Evolutionary conservation across 2,888 invertebrate species (phyloP), one percentile per base, ranked within the genome.

Genomic region (Diaprepes abbreviatus): DNA sequence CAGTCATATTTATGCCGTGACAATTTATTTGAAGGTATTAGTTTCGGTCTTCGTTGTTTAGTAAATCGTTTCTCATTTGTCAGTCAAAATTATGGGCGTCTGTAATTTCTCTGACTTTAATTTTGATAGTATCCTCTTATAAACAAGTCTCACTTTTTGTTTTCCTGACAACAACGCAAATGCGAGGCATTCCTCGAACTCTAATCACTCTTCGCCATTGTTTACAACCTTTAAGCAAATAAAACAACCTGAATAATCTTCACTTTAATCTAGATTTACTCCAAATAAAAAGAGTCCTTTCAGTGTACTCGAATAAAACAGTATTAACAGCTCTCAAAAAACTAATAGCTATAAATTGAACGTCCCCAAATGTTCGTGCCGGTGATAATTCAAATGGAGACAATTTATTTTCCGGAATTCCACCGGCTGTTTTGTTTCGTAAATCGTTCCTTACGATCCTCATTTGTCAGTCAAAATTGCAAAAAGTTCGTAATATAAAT

Each of bases 81-180:
- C 45, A 45, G 12, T 45, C 19, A 45, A 21, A 45, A 45, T 45
- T 45, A 24, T n/a, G n/a, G n/a, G n/a, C n/a, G n/a, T n/a, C n/a
- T n/a, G n/a, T n/a, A n/a, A n/a, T n/a, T n/a, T n/a, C n/a, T n/a
- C n/a, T n/a, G n/a, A n/a, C n/a, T n/a, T n/a, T n/a, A n/a, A n/a
- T n/a, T n/a, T n/a, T n/a, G n/a, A n/a, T n/a, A n/a, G n/a, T n/a
- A n/a, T n/a, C n/a, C n/a, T n/a, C n/a, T n/a, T n/a, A n/a, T n/a
- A n/a, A n/a, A n/a, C n/a, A n/a, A n/a, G n/a, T n/a, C n/a, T n/a
- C n/a, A n/a, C n/a, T n/a, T n/a, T n/a, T n/a, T n/a, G n/a, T n/a
- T n/a, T n/a, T n/a, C n/a, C n/a, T n/a, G n/a, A n/a, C n/a, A n/a
- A n/a, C n/a, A n/a, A n/a, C n/a, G n/a, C n/a, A n/a, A n/a, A n/a